Conservation (phyloP, 23 tunicate species). For the Ciona savignyi region DNA sequence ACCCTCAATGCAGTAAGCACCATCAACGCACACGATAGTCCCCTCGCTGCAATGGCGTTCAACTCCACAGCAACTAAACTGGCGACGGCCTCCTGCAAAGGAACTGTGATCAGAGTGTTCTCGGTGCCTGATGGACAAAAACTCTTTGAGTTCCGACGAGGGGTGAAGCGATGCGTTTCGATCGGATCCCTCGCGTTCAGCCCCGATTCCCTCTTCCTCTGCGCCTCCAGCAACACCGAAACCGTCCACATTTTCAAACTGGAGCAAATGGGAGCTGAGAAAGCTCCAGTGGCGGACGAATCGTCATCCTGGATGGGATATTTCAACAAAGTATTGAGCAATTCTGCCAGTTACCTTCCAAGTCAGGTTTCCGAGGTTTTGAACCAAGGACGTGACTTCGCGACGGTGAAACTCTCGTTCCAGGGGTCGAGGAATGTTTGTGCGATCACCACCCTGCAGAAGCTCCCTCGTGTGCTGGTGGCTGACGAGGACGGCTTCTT, state of each 20-base stretch:
- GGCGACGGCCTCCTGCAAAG: conserved; percentile 85
- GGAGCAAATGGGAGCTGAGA: not conserved
- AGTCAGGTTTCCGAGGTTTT: conserved; percentile 45
- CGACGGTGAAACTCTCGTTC: conserved; percentile 59
- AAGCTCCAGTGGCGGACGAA: not conserved
- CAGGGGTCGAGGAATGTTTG: conserved; percentile 40
- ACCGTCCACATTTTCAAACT: conserved; percentile 85
- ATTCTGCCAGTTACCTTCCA: conserved; percentile 57
- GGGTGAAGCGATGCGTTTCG: conserved; percentile 51
- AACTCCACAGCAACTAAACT: conserved; percentile 41
- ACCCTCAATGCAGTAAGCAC: conserved; percentile 53
- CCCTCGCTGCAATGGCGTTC: conserved; percentile 69
- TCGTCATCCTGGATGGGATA: conserved; percentile 51
- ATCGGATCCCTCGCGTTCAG: conserved; percentile 65
- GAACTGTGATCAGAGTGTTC: conserved; percentile 87
- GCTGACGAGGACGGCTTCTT: conserved; percentile 74
- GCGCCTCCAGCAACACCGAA: conserved; percentile 76
- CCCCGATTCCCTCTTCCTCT: conserved; percentile 37
- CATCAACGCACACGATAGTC: conserved; percentile 75
- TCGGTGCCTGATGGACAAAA: conserved; percentile 63
- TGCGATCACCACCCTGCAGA: conserved; percentile 38
- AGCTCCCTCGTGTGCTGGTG: conserved; percentile 35
- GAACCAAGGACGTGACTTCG: conserved; percentile 71
- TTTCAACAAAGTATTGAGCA: conserved; percentile 43
- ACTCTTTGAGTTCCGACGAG: conserved; percentile 78